Conservation (phyloP, 2,113 vertebrate genomes). For the Podiceps cristatus region DNA sequence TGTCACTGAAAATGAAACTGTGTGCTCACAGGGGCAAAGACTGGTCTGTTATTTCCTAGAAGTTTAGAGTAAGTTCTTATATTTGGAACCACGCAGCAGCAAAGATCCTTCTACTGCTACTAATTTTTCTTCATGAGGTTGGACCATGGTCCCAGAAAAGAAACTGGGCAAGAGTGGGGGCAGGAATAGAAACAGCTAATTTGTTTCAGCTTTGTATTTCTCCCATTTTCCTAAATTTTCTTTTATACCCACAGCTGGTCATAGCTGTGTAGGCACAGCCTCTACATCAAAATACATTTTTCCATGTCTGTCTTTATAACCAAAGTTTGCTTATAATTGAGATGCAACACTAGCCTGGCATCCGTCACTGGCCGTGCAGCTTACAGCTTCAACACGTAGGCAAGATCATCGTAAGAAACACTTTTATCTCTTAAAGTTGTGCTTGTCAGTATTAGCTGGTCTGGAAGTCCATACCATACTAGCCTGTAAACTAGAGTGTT, state of each 20-base stretch:
- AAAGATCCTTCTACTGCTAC: neutral
- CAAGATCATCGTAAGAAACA: neutral
- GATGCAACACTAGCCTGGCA: neutral
- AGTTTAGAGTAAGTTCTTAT: neutral
- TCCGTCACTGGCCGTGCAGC: neutral
- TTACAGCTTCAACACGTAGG: neutral
- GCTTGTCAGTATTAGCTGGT: neutral
- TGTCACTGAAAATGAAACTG: neutral
- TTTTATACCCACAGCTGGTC: neutral
- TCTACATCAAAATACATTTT: neutral
- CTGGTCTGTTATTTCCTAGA: neutral
- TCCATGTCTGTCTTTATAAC: neutral
- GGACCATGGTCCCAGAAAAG: neutral
- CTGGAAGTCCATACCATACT: neutral
- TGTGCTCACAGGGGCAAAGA: neutral
- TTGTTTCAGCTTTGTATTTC: slow-evolving; percentile 25
- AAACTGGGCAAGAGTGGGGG: neutral
- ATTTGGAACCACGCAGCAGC: neutral
- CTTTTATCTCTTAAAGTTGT: neutral
- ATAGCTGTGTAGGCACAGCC: neutral
- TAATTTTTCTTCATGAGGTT: neutral
- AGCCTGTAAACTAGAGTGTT: neutral
- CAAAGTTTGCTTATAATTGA: neutral
- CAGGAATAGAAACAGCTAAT: neutral
- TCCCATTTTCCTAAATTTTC: neutral